These are phyloP conservation scores for Albula goreensis DNA, from an alignment of 2,113 vertebrate genomes.

Conservation along the genomic window DNA sequence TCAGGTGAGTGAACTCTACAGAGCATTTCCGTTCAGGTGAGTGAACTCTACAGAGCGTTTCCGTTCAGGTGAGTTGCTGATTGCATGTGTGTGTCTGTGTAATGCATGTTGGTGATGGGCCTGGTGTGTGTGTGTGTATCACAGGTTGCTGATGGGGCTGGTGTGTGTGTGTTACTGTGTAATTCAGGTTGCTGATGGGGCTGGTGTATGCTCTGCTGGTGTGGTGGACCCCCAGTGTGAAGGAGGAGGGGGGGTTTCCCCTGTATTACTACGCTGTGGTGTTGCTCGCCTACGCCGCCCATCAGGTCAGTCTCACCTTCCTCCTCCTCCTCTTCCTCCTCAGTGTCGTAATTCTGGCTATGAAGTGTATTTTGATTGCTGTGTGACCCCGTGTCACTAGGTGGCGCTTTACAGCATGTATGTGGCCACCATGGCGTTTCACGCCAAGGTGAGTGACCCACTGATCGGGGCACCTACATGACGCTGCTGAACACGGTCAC, in stretches of 20 bases:
- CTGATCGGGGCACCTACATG: conserved; percentile 98
- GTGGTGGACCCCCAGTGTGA: conserved; percentile 91
- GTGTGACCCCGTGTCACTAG: conserved; percentile 55
- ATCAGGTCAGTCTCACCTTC: conserved; percentile 79
- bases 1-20: conserved; percentile 92
- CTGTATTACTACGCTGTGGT: conserved; percentile 84
- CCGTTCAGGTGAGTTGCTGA: conserved; percentile 64
- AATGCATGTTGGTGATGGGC: too few relatives aligned
- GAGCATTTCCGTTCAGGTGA: conserved; percentile 83
- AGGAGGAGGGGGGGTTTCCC: conserved; percentile 84
- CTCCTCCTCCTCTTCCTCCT: background rate
- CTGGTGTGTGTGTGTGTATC: too few relatives aligned
- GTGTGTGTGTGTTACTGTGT: too few relatives aligned
- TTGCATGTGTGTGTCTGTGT: too few relatives aligned
- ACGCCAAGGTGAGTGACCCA: conserved; percentile 95
- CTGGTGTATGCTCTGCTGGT: conserved; percentile 88
- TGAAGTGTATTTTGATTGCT: background rate
- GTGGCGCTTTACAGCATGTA: conserved; percentile 96
- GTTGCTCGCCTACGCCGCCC: conserved; percentile 88
- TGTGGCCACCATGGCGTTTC: conserved; percentile 95
- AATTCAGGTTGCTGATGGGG: conserved; percentile 83
- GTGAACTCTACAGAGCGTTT: conserved; percentile 85
- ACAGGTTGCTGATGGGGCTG: too few relatives aligned
- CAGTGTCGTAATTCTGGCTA: too few relatives aligned
- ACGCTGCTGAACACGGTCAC: conserved; percentile 94